Evolutionary conservation across 2,113 vertebrate species (phyloP).

Genomic region (Maccullochella peelii): DNA sequence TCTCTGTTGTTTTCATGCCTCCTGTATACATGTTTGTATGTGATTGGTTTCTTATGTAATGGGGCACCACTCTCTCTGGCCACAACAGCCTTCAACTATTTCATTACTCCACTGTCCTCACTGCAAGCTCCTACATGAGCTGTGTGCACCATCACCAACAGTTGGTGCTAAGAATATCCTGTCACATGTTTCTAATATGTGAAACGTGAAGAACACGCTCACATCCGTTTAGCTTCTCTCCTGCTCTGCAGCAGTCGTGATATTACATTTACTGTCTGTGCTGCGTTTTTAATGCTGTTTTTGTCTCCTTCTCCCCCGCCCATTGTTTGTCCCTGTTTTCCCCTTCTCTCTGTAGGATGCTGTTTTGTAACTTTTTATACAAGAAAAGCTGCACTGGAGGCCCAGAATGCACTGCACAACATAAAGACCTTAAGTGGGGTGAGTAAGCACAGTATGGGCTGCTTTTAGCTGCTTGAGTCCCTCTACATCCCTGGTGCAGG

Average conservation of each 20-base stretch:
- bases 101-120: slow-evolving; percentile 53
- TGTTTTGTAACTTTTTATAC: slow-evolving; percentile 99
- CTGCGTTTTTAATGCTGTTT: slow-evolving; percentile 58
- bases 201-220: slow-evolving; percentile 34
- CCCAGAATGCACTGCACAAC: slow-evolving; percentile 99
- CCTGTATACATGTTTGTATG: slow-evolving; percentile 34
- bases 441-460: slow-evolving; percentile 85
- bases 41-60: slow-evolving; percentile 55
- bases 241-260: slow-evolving; percentile 35
- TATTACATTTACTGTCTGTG: slow-evolving; percentile 48
- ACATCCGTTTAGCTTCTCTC: slow-evolving; percentile 44
- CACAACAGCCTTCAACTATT: slow-evolving; percentile 52
- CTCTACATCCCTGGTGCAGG: slow-evolving; percentile 58
- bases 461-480: slow-evolving; percentile 65
- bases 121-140: slow-evolving; percentile 54
- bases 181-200: slow-evolving; percentile 64
- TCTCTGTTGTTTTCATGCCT: slow-evolving; percentile 59
- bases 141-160: slow-evolving; percentile 34
- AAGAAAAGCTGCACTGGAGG: slow-evolving; percentile 98
- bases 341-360: slow-evolving; percentile 89
- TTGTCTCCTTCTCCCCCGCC: slow-evolving; percentile 36
- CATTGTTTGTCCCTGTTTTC: slow-evolving; percentile 51
- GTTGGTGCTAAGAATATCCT: slow-evolving; percentile 59
- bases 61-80: slow-evolving; percentile 13
- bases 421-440: slow-evolving; percentile 99